phyloP scores from a whole-genome alignment of 2,113 vertebrate species.

The Apistogramma diplotaenia region DNA sequence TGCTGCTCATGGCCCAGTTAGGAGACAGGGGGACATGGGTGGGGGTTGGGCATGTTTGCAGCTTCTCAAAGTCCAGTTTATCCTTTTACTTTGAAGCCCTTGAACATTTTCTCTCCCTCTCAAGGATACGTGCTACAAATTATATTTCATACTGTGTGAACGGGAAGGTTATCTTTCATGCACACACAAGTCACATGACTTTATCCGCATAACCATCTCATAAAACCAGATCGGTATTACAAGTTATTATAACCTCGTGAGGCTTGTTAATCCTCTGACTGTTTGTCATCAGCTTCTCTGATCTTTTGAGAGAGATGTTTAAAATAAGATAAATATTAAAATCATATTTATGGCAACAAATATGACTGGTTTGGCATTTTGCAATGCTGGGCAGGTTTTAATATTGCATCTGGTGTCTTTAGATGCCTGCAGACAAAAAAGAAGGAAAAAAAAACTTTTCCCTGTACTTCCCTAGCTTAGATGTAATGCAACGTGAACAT shows the following conservation, averaged over 20 bases:
- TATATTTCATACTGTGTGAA: neutral
- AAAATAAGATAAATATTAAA: neutral
- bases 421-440: constrained; percentile 10
- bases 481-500: neutral
- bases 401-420: constrained; percentile 29
- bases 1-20: constrained; percentile 24
- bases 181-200: neutral
- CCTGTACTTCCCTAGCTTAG: neutral
- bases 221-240: neutral
- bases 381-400: neutral
- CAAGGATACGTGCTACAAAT: neutral
- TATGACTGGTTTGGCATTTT: neutral
- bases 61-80: constrained; percentile 1
- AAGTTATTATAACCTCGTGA: neutral
- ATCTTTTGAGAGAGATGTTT: neutral
- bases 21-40: neutral
- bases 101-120: neutral
- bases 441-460: constrained; percentile 28
- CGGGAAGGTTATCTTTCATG: neutral
- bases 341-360: neutral
- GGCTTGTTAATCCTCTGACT: neutral
- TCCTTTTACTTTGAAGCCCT: constrained; percentile 50
- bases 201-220: neutral
- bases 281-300: neutral
- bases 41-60: neutral